phyloP scores from a whole-genome alignment of 2,888 invertebrate species.

The Zaprionus lineosus region DNA sequence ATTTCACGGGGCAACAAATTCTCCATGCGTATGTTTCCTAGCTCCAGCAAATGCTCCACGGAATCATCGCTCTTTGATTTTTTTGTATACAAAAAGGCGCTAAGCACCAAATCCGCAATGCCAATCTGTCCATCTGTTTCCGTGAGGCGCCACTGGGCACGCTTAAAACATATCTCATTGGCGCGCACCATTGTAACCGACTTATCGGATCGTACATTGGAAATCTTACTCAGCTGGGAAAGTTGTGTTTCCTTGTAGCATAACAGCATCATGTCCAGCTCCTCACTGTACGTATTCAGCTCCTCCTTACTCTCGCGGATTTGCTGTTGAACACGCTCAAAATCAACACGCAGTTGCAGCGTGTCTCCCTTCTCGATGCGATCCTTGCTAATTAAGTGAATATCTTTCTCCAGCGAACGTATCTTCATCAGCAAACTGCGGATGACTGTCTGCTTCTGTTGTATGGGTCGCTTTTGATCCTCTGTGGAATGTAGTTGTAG shows the following conservation, averaged over 20 bases:
- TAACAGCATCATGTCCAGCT: conserved; percentile 96
- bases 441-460: conserved; percentile 93
- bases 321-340: conserved; percentile 86
- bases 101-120: conserved; percentile 96
- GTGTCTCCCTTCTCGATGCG: conserved; percentile 87
- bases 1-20: conserved; percentile 97
- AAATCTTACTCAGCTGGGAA: conserved; percentile 85
- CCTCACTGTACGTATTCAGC: conserved; percentile 93
- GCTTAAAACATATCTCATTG: conserved; percentile 98
- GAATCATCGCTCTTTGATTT: conserved; percentile 98
- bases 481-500: conserved; percentile 94
- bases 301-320: conserved; percentile 95
- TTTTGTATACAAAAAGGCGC: conserved; percentile 98
- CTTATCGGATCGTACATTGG: conserved; percentile 87
- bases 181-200: conserved; percentile 91
- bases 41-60: conserved; percentile 97
- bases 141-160: conserved; percentile 98
- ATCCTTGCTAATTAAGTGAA: conserved; percentile 92
- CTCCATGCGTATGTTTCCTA: conserved; percentile 97
- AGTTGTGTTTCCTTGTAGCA: conserved; percentile 93
- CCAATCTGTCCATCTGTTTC: conserved; percentile 99
- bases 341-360: conserved; percentile 86
- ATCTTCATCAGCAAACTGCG: conserved; percentile 90
- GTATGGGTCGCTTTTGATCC: conserved; percentile 95
- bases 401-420: conserved; percentile 93